Percentiles rank a stretch among this genome's conserved stretches.
phyloP scores from a whole-genome alignment of 2,888 invertebrate genomes.

The Melanophora roralis region DNA sequence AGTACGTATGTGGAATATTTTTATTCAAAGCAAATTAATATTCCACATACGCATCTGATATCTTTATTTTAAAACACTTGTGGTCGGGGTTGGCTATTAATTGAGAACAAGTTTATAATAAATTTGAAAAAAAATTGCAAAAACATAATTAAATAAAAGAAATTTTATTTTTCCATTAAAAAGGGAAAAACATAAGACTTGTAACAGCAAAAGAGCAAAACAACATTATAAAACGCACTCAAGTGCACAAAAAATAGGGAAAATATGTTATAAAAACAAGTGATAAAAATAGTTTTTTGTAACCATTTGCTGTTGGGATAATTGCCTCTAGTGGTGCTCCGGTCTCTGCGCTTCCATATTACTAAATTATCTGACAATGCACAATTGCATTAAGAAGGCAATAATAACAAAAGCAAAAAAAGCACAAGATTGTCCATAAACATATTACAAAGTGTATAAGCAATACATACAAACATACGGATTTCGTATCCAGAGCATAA shows the following conservation, averaged over 20 bases:
- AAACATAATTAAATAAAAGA: neutral
- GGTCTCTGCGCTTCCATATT: constrained; percentile 55
- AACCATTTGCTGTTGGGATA: constrained; percentile 11
- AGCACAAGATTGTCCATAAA: neutral
- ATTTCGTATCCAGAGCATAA: neutral
- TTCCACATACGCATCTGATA: constrained; percentile 18
- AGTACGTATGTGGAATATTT: neutral
- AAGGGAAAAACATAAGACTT: constrained; percentile 16
- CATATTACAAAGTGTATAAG: neutral
- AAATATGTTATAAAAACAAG: neutral
- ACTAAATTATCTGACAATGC: constrained; percentile 60
- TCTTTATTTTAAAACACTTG: constrained; percentile 20
- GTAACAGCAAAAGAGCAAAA: constrained; percentile 22
- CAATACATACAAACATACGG: neutral
- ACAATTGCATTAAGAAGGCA: constrained; percentile 46
- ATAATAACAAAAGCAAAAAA: constrained; percentile 20
- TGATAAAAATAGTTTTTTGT: constrained; percentile 33
- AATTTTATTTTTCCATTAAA: too few species aligned
- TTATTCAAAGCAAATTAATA: constrained; percentile 8
- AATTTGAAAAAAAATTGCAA: constrained; percentile 7
- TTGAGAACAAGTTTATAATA: neutral
- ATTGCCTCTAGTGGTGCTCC: neutral
- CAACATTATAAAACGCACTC: neutral
- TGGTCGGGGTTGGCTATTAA: constrained; percentile 12
- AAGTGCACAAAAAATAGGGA: neutral